Percentiles rank a stretch among this genome's conserved stretches.
These are phyloP conservation scores for Phylloscopus trochiloides DNA, from an alignment of 2,113 vertebrate species.

Conservation along the genomic window DNA sequence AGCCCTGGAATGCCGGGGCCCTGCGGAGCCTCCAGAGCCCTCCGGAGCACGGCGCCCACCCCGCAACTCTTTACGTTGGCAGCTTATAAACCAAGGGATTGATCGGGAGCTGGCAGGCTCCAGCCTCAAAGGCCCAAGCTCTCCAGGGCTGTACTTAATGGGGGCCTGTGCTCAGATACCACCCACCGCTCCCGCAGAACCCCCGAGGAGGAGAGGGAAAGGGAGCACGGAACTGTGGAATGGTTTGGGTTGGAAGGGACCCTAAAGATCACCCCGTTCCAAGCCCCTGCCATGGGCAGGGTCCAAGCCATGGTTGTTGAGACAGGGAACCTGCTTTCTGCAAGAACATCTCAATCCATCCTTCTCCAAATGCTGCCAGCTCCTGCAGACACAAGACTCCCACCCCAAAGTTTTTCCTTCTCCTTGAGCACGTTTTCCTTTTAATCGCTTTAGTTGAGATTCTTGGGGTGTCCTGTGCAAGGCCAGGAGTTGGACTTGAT, in stretches of 20 bases:
- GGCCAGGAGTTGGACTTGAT: neutral
- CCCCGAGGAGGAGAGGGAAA: rapidly evolving
- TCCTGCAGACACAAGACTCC: rapidly evolving
- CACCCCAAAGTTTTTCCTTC: neutral
- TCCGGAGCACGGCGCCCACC: neutral
- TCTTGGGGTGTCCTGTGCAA: neutral
- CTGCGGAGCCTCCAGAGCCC: neutral
- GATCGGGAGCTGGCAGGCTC: neutral
- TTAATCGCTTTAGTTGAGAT: neutral
- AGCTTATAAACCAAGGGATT: slow-evolving; percentile 22
- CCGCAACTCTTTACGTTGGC: neutral
- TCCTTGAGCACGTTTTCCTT: neutral
- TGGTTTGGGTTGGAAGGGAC: neutral
- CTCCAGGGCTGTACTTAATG: neutral
- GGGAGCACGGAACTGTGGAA: rapidly evolving
- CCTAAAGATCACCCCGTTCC: neutral
- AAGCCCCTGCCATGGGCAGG: neutral
- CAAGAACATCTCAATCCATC: neutral
- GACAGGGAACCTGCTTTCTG: neutral
- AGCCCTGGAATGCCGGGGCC: neutral
- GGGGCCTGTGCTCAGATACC: neutral
- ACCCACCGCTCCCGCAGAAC: neutral
- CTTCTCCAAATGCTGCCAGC: neutral
- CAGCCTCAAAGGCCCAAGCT: neutral
- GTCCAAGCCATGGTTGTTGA: neutral